These are phyloP conservation scores for Galerucella calmariensis DNA, from an alignment of 2,888 invertebrate species.

Conservation along the genomic window DNA sequence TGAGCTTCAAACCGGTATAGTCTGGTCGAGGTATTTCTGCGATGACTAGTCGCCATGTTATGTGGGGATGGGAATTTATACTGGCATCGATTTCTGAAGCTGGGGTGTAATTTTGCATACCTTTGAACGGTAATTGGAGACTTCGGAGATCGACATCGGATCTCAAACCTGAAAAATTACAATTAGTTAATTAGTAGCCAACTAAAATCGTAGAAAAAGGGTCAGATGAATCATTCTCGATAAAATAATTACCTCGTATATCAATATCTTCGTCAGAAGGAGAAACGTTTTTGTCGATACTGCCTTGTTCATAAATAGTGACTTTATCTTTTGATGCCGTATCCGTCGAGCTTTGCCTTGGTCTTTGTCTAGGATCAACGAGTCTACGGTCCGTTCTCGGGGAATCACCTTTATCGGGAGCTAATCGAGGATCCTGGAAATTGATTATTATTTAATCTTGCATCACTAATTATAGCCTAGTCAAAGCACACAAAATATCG, in stretches of 20 bases:
- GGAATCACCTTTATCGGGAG: constrained; percentile 32
- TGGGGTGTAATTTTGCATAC: constrained; percentile 81
- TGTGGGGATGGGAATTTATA: constrained; percentile 80
- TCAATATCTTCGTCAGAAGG: constrained; percentile 72
- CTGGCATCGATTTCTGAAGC: constrained; percentile 90
- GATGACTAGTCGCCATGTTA: constrained; percentile 72
- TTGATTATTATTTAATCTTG: too few species aligned
- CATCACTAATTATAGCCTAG: too few species aligned
- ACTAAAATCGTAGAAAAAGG: too few species aligned
- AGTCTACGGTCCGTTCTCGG: constrained; percentile 40
- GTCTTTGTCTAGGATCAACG: constrained; percentile 48
- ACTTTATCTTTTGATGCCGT: constrained; percentile 60
- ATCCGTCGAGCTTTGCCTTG: constrained; percentile 51
- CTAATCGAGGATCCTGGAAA: constrained; percentile 42
- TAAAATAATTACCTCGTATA: constrained; percentile 58
- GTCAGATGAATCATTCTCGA: background rate
- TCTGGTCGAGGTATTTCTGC: constrained; percentile 79
- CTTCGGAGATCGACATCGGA: constrained; percentile 80
- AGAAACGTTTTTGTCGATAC: constrained; percentile 68
- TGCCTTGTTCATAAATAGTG: constrained; percentile 73
- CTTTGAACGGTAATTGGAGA: constrained; percentile 80
- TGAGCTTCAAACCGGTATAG: constrained; percentile 79
- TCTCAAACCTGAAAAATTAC: constrained; percentile 59
- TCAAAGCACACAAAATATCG: too few species aligned
- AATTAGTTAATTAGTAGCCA: background rate